These are phyloP conservation scores for Rhabdophis nuchalis DNA, from an alignment of 2,797 vertebrate genomes.

Conservation along the genomic window DNA sequence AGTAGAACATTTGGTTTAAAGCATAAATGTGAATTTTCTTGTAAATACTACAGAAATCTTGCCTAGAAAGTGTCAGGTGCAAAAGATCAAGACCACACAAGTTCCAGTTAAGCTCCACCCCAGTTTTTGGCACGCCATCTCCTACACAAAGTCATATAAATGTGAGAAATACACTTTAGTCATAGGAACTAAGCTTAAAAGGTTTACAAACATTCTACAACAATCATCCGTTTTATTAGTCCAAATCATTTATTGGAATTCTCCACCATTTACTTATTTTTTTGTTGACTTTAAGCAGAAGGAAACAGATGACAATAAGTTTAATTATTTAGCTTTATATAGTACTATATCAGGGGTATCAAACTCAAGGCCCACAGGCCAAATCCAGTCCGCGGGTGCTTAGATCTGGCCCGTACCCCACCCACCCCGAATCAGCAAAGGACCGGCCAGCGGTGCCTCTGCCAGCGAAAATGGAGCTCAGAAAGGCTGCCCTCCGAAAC, in stretches of 20 bases:
- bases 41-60: not conserved
- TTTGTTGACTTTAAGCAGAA: not conserved
- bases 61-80: not conserved
- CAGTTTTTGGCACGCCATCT: not conserved
- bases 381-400: too few species aligned
- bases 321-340: not conserved
- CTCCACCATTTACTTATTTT: not conserved
- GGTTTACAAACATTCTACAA: not conserved
- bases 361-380: too few species aligned
- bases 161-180: not conserved
- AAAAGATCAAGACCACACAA: not conserved
- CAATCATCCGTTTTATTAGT: not conserved
- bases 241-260: not conserved
- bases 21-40: not conserved
- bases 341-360: not conserved
- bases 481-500: too few species aligned
- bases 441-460: accelerated
- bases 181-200: not conserved
- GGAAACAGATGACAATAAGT: not conserved
- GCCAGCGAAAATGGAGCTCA: too few species aligned
- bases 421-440: too few species aligned
- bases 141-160: not conserved
- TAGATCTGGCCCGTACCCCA: too few species aligned
- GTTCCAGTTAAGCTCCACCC: not conserved
- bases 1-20: not conserved